Conservation (phyloP, 2,888 invertebrate genomes). For the Megastigmus dorsalis region DNA sequence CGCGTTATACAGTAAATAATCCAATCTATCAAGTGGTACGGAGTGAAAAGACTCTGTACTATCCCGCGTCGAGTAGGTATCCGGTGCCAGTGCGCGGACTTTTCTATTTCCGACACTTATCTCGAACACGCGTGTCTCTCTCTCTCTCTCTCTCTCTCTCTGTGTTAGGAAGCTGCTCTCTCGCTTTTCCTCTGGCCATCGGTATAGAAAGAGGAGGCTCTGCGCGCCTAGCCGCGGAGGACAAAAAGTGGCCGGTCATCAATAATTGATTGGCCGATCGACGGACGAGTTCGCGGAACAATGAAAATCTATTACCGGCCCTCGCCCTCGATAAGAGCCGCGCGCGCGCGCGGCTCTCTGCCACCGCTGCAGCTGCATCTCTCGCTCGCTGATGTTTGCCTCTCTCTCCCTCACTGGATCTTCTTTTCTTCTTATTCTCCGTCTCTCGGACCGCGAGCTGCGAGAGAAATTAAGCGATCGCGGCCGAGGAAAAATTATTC, state of each 20-base stretch:
- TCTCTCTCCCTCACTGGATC: too few relatives aligned
- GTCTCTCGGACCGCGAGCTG: too few relatives aligned
- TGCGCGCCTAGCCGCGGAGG: background rate
- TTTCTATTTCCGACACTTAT: conserved; percentile 36
- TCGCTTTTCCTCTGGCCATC: background rate
- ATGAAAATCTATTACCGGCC: conserved; percentile 27
- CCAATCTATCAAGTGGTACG: conserved; percentile 4
- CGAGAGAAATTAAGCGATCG: too few relatives aligned
- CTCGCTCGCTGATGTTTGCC: too few relatives aligned
- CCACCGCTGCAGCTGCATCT: too few relatives aligned
- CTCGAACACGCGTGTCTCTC: background rate
- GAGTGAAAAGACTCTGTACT: background rate
- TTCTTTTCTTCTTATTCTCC: too few relatives aligned
- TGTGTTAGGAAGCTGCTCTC: too few relatives aligned
- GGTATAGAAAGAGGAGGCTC: background rate
- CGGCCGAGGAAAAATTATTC: too few relatives aligned
- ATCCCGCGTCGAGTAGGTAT: background rate
- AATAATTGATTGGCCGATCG: conserved; percentile 34
- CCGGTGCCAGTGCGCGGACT: background rate
- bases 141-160: background rate
- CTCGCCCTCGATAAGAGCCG: background rate
- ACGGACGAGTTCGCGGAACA: conserved; percentile 23
- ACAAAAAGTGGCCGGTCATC: conserved; percentile 26
- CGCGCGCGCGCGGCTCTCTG: too few relatives aligned
- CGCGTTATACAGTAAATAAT: background rate